A percentile compares a stretch with the other conserved stretches of the same genome.
phyloP scores from a whole-genome alignment of 2,797 vertebrate genomes.

The Sebastolobus altivelis region DNA sequence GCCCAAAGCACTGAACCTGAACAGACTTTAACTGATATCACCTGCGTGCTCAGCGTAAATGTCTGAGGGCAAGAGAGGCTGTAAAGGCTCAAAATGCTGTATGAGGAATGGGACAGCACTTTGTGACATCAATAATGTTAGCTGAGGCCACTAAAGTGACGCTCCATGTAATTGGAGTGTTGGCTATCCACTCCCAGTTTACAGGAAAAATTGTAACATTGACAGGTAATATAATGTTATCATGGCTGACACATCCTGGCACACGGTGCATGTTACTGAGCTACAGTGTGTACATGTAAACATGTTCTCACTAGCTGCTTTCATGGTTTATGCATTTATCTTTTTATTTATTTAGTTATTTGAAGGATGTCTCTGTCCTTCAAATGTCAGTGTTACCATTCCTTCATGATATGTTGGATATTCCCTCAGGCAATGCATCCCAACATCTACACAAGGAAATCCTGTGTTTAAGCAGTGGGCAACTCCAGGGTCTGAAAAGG shows the following conservation, averaged over 20 bases:
- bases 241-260: neutral
- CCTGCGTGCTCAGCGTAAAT: constrained; percentile 19
- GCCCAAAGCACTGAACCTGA: constrained; percentile 15
- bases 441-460: neutral
- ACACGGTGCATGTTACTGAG: neutral
- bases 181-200: neutral
- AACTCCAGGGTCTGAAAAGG: too few relatives aligned
- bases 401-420: neutral
- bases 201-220: neutral
- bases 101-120: constrained; percentile 10
- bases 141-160: neutral
- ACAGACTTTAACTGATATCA: constrained; percentile 31
- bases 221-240: neutral
- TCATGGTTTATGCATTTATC: constrained; percentile 30
- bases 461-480: too few relatives aligned
- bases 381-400: neutral
- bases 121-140: constrained; percentile 18
- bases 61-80: neutral
- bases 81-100: neutral
- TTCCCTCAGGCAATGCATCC: neutral
- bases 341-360: constrained; percentile 14
- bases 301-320: neutral
- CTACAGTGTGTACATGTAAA: neutral
- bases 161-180: constrained; percentile 11
- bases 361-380: neutral